Evolutionary conservation across 2,797 vertebrate genomes (phyloP), one percentile per base, ranked within the genome.

Genomic region (Rhinichthys osculus): DNA sequence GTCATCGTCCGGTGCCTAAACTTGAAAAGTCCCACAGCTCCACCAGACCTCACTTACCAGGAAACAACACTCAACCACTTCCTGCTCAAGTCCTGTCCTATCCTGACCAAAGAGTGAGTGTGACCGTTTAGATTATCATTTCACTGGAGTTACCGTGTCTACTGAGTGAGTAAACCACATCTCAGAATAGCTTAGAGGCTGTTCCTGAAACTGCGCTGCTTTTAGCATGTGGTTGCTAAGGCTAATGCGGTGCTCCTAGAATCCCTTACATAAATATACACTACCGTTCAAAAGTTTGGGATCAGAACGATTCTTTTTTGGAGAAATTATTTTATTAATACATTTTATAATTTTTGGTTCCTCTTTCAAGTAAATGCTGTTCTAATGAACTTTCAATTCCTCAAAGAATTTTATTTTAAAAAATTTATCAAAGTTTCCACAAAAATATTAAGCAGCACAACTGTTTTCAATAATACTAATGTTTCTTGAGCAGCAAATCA

Each of bases 31-130:
- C 94, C 97, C 1, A 96, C 97, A 0, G 95, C 95, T 0, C 90
- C 97, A 0, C 98, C 98, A 0, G 95, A 97, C 2, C 91, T 98
- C 88, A 91, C 94, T 52, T 96, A 94, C 93, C 98, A 97, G 93
- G 97, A 98, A 88, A 96, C 98, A 0, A 92, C 95, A 9, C 95
- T 99, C 88, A 96, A 95, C 4, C 96, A 92, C 72, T 99, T 96
- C 86, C 94, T 99, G n/a, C 90, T 98, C 83, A 98, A 98, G 90
- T 97, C 96, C 88, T 99, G 98, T 89, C 96, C 98, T 0, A 90
- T 97, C 88, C 88, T 99, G 92, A 97, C 96, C 95, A 97, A 97
- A 97, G 98, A 98, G 98, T 99, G 93, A 97, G 98, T 97, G n/a
- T 30, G 40, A 52, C 33, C 10, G 72, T 44, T 77, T 95, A 96